A percentile compares a stretch with the other conserved stretches of the same genome.
Conservation (phyloP, 2,797 vertebrate genomes). For the Sebastolobus altivelis region DNA sequence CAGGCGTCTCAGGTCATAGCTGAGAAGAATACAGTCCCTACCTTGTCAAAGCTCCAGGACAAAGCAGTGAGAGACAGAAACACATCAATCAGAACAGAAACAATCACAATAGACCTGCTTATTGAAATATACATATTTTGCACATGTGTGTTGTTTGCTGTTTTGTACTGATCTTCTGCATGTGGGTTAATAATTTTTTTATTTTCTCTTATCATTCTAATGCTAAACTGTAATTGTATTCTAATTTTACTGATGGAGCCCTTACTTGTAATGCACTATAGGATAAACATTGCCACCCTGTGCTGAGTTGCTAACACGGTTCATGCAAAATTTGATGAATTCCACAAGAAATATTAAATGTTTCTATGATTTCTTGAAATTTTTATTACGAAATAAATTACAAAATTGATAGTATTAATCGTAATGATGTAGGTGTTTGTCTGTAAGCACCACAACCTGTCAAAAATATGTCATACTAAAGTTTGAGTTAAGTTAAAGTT, state of each 20-base stretch:
- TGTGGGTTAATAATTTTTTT: neutral
- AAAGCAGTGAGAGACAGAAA: conserved; percentile 56
- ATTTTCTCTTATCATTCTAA: neutral
- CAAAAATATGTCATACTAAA: no score
- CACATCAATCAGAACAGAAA: conserved; percentile 45
- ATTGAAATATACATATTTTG: neutral
- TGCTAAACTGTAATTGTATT: neutral
- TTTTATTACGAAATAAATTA: neutral
- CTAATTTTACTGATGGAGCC: neutral
- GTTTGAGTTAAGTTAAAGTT: no score
- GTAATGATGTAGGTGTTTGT: no score
- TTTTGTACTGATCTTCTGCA: neutral
- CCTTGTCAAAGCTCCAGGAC: conserved; percentile 70
- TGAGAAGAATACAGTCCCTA: conserved; percentile 53
- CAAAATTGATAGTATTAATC: neutral
- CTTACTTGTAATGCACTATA: neutral
- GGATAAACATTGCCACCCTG: no score
- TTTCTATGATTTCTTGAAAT: neutral
- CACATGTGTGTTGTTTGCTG: neutral
- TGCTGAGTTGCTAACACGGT: no score
- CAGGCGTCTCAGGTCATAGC: conserved; percentile 6
- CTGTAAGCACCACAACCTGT: no score
- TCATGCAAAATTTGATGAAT: no score
- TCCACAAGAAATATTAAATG: no score
- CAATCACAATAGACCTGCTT: neutral